These are phyloP conservation scores for Pelodytes ibericus DNA, from an alignment of 2,797 vertebrate species.

Conservation along the genomic window DNA sequence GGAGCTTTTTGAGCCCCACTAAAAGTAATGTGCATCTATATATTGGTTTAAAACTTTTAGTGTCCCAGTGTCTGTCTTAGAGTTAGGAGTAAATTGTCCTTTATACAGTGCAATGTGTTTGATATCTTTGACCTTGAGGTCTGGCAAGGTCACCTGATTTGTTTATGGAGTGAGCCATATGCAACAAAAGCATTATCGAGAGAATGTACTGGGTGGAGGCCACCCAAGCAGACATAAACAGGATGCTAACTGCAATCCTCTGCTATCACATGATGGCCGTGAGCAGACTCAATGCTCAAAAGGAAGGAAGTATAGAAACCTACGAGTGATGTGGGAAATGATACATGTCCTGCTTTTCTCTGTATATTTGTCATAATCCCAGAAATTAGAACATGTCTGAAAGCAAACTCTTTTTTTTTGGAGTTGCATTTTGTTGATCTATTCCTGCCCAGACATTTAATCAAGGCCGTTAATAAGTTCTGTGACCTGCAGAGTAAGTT, in stretches of 20 bases:
- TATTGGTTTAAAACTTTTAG: too few relatives aligned
- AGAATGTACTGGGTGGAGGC: not conserved
- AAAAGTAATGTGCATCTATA: too few relatives aligned
- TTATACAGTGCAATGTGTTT: not conserved
- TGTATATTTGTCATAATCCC: slow-evolving; percentile 68
- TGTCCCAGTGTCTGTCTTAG: not conserved
- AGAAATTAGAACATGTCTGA: slow-evolving; percentile 63
- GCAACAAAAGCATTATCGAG: not conserved
- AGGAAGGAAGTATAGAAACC: slow-evolving; percentile 77
- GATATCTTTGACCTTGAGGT: not conserved
- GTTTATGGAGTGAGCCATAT: not conserved
- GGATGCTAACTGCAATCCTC: slow-evolving; percentile 68
- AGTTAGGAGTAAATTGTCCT: not conserved
- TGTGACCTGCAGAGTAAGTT: too few relatives aligned
- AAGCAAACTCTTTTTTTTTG: slow-evolving; percentile 67
- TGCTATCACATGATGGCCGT: slow-evolving; percentile 69
- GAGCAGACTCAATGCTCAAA: slow-evolving; percentile 65
- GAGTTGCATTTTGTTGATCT: slow-evolving; percentile 62
- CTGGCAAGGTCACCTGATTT: not conserved
- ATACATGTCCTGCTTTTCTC: slow-evolving; percentile 78
- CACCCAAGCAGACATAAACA: slow-evolving; percentile 67
- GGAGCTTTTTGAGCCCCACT: too few relatives aligned
- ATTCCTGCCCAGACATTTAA: slow-evolving; percentile 64
- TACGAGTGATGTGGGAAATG: slow-evolving; percentile 74
- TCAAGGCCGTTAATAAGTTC: slow-evolving; percentile 65